These are phyloP conservation scores for Rhagonycha lutea DNA, from an alignment of 2,888 invertebrate genomes.

Conservation along the genomic window DNA sequence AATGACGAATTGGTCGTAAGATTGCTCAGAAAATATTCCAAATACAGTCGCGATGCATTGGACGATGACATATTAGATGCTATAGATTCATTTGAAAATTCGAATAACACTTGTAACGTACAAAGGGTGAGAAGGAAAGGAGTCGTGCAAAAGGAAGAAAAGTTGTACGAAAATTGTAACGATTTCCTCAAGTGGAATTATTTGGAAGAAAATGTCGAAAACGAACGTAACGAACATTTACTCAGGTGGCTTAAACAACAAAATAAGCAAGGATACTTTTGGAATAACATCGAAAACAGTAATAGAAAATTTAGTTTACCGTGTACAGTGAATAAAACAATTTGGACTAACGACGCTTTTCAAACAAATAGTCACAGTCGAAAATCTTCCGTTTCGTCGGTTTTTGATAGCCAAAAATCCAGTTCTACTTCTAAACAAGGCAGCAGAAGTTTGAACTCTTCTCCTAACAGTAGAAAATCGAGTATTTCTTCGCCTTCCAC, in stretches of 20 bases:
- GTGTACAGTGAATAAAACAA: slow-evolving; percentile 9
- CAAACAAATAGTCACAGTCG: slow-evolving; percentile 43
- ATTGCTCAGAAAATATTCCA: slow-evolving; percentile 54
- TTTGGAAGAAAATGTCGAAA: slow-evolving; percentile 45
- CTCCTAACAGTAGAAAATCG: slow-evolving; percentile 25
- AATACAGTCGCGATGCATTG: slow-evolving; percentile 51
- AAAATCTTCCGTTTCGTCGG: slow-evolving; percentile 22
- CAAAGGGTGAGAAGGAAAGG: slow-evolving; percentile 44
- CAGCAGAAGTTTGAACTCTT: slow-evolving; percentile 17
- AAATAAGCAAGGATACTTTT: slow-evolving; percentile 38
- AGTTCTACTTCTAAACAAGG: slow-evolving; percentile 27
- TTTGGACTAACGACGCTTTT: slow-evolving; percentile 25
- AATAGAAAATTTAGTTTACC: slow-evolving; percentile 23
- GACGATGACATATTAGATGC: slow-evolving; percentile 52
- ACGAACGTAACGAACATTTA: slow-evolving; percentile 53
- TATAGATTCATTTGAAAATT: slow-evolving; percentile 41
- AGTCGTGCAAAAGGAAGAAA: slow-evolving; percentile 49
- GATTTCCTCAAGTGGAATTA: slow-evolving; percentile 35
- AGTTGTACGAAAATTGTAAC: slow-evolving; percentile 51
- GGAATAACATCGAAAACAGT: slow-evolving; percentile 4
- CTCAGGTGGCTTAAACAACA: slow-evolving; percentile 54
- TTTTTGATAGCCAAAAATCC: slow-evolving; percentile 44
- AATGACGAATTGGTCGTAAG: slow-evolving; percentile 54
- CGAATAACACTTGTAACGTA: slow-evolving; percentile 17
- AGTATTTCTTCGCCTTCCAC: slow-evolving; percentile 41